phyloP scores from a whole-genome alignment of 2,888 invertebrate species.

The Philhelius pedissequus region DNA sequence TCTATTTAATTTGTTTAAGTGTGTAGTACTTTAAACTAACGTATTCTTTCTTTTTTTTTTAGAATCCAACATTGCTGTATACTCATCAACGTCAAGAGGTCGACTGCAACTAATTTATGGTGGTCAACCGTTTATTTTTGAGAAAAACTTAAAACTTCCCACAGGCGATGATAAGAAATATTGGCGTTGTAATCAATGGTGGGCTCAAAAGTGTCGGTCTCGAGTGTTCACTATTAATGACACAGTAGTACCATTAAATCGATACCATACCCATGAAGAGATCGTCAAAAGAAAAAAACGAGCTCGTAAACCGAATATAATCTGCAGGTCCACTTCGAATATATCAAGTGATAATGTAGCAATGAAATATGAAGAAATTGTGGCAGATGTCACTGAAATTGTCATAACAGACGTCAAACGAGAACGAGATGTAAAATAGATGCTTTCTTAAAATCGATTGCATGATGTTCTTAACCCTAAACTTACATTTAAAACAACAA shows the following conservation, averaged over 20 bases:
- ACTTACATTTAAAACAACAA: conserved; percentile 7
- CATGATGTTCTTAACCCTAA: background rate
- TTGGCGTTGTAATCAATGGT: conserved; percentile 79
- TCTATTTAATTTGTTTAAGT: background rate
- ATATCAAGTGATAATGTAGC: conserved; percentile 40
- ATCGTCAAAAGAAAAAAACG: conserved; percentile 78
- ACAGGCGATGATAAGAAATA: conserved; percentile 77
- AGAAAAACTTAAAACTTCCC: conserved; percentile 76
- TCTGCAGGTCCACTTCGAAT: conserved; percentile 30
- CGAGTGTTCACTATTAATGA: conserved; percentile 78
- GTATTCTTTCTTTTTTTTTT: conserved; percentile 24
- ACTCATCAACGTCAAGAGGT: conserved; percentile 78
- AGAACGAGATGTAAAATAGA: conserved; percentile 39
- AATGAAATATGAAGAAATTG: conserved; percentile 77
- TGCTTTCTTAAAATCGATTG: background rate
- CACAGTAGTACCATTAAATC: conserved; percentile 77
- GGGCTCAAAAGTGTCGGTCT: conserved; percentile 79
- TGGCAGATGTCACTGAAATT: conserved; percentile 77
- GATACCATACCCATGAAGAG: conserved; percentile 79
- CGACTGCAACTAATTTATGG: conserved; percentile 78
- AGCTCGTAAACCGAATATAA: conserved; percentile 72
- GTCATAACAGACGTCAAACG: conserved; percentile 61
- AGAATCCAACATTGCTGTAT: conserved; percentile 77
- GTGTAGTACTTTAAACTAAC: background rate
- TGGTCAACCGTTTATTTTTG: conserved; percentile 79